Base-by-base conservation (phyloP, 64 coral and sea anemone genomes). In the Stichodactyla helianthus region DNA sequence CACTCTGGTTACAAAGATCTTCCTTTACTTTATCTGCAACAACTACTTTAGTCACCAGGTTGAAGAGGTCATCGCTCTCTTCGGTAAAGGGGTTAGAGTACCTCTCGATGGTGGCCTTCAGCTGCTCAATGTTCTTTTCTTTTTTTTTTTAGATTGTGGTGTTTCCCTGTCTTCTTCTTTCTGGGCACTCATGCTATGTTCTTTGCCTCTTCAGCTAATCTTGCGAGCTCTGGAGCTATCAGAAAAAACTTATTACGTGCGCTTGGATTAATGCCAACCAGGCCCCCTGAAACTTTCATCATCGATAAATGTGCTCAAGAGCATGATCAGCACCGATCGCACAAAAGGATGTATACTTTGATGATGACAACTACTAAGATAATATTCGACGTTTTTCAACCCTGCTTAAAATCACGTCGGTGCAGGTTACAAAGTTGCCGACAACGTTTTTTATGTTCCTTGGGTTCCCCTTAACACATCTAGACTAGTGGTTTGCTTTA, bases 201-300 rank as follows among this genome's bases (percentile, higher is more conserved):
- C 71, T 86, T 93, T 44, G 87, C 83, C 81, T 93, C 50, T 52
- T 89, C 51, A 85, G 91, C 86, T 79, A 93, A 70, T 59, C 86
- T 77, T 84, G 91, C 86, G 8, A 93, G 77, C 71, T 92, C 84
- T 18, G 91, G 86, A 1, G 86, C 82, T 18, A 93, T 93, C 13
- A 93, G 71, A 35, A 35, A 35, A 35, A 35, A 35, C 31, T 35
- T 35, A 2, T 35, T 35, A 35, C n/a, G n/a, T n/a, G 82, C 85
- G 83, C 89, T 53, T 31, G 58, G 84, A 60, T 85, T 85, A 78
- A 90, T 90, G 44, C 89, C 89, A 76, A 85, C 52, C 52, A 89
- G 88, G 27, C 79, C 88, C 76, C 88, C 88, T 51, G 77, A 82
- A 68, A 89, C 87, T 83, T 89, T 89, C 87, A 89, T 89, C 5